phyloP scores from a whole-genome alignment of 2,113 vertebrate species.

The Lampris incognitus region DNA sequence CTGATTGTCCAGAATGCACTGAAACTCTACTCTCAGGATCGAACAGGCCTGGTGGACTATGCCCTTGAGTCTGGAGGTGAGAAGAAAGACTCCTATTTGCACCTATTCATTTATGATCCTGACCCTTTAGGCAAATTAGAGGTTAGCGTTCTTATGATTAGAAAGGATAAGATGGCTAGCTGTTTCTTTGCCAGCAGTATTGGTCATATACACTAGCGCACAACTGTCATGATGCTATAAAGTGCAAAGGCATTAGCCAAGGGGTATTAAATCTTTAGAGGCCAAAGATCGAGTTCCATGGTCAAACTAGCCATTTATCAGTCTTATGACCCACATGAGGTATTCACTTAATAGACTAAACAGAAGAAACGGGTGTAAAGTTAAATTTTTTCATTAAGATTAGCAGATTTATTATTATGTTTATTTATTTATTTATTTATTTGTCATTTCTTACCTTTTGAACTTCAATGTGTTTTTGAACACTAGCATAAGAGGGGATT shows the following conservation, averaged over 20 bases:
- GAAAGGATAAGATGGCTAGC: slow-evolving; percentile 20
- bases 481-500: too few relatives aligned
- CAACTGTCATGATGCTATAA: slow-evolving; percentile 15
- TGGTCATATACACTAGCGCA: background rate
- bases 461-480: background rate
- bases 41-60: slow-evolving; percentile 92
- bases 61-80: slow-evolving; percentile 95
- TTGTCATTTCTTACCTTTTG: background rate
- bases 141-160: background rate
- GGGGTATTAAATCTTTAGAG: slow-evolving; percentile 59
- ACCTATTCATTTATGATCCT: background rate
- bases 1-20: slow-evolving; percentile 91
- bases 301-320: slow-evolving; percentile 27
- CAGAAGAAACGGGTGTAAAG: background rate
- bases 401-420: background rate
- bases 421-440: background rate
- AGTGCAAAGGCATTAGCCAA: slow-evolving; percentile 33
- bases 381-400: background rate
- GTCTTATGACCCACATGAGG: slow-evolving; percentile 31
- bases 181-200: background rate
- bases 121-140: slow-evolving; percentile 4
- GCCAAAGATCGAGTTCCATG: slow-evolving; percentile 26
- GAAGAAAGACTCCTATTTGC: background rate
- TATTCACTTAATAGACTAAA: background rate
- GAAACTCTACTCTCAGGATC: slow-evolving; percentile 93